These are phyloP conservation scores for Ciconia nigra DNA, from an alignment of 2,797 vertebrate species.

Conservation along the genomic window DNA sequence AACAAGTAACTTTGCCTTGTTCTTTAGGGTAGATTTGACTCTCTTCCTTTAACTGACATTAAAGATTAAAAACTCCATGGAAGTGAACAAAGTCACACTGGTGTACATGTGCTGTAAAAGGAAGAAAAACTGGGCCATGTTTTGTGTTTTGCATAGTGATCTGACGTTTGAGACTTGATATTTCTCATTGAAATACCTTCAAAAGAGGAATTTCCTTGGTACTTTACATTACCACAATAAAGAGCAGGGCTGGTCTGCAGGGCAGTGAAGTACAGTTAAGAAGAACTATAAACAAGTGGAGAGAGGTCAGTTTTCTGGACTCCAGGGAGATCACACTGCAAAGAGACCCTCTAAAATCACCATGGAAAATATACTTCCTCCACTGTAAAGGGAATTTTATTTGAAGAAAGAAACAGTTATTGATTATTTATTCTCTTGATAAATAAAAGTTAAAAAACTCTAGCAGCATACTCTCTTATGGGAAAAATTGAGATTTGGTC, in stretches of 20 bases:
- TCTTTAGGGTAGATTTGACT: neutral
- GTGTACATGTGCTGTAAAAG: neutral
- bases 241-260: neutral
- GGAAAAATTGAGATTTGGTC: neutral
- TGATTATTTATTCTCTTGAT: conserved; percentile 23
- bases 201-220: neutral
- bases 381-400: neutral
- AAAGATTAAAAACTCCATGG: neutral
- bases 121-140: neutral
- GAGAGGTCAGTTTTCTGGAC: neutral
- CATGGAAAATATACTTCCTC: neutral
- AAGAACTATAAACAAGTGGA: conserved; percentile 2
- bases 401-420: neutral
- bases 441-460: neutral
- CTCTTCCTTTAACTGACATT: neutral
- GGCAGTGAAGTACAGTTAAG: neutral
- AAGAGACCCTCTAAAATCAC: neutral
- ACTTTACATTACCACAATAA: conserved; percentile 18
- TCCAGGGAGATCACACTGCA: neutral
- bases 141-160: conserved; percentile 16
- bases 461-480: neutral
- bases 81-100: neutral
- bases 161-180: neutral
- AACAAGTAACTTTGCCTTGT: neutral
- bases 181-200: conserved; percentile 8